phyloP scores from a whole-genome alignment of 1,140 invertebrate genomes.

The Platorchestia sp. region DNA sequence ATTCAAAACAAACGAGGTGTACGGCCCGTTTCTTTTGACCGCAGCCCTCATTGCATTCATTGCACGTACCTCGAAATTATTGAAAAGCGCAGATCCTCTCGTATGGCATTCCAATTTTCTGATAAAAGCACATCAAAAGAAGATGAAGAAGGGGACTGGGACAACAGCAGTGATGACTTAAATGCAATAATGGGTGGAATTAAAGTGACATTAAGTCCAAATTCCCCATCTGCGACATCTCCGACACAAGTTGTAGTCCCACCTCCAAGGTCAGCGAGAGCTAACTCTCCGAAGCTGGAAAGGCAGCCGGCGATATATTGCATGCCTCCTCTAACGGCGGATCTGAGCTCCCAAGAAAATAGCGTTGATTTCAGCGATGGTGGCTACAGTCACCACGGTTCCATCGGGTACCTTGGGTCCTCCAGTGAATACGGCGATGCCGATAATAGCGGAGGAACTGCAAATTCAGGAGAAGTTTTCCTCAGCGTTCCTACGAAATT shows the following conservation, averaged over 20 bases:
- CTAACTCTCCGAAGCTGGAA: constrained; percentile 72
- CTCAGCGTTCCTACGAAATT: constrained; percentile 76
- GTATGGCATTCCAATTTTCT: constrained; percentile 7
- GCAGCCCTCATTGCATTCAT: constrained; percentile 67
- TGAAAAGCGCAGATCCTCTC: constrained; percentile 13
- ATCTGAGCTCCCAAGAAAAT: constrained; percentile 72
- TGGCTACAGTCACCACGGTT: constrained; percentile 70
- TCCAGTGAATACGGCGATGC: constrained; percentile 68
- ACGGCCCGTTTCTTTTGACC: constrained; percentile 72
- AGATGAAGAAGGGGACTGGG: constrained; percentile 64
- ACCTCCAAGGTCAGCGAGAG: neutral
- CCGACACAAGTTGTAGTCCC: constrained; percentile 66
- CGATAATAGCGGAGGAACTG: constrained; percentile 70
- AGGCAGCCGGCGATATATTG: constrained; percentile 83
- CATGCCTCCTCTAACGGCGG: constrained; percentile 72
- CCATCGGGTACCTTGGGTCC: constrained; percentile 71
- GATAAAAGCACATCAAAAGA: constrained; percentile 57
- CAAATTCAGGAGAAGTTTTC: constrained; percentile 60
- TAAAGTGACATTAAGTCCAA: constrained; percentile 79
- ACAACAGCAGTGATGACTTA: constrained; percentile 66
- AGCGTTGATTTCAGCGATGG: constrained; percentile 72
- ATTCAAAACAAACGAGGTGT: constrained; percentile 79
- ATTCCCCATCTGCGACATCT: constrained; percentile 72
- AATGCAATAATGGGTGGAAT: constrained; percentile 73
- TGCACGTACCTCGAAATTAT: constrained; percentile 66